Evolutionary conservation across 1,140 invertebrate genomes (phyloP).

Genomic region (Aphidius gifuensis): DNA sequence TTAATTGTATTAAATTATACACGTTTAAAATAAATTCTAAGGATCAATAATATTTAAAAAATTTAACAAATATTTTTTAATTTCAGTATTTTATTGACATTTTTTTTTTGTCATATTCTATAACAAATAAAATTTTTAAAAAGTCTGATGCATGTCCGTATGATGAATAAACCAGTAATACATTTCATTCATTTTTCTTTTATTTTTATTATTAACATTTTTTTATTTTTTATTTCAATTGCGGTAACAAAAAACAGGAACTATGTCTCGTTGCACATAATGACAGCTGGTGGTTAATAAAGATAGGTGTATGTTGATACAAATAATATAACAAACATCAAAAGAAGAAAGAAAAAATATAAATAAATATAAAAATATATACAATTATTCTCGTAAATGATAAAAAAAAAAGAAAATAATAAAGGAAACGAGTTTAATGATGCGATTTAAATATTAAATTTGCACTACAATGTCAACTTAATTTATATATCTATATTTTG

Average conservation of each 20-base stretch:
- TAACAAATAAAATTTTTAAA: not conserved
- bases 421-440: constrained; percentile 16
- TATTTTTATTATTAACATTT: not conserved
- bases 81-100: too few relatives aligned
- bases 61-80: too few relatives aligned
- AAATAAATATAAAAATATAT: constrained; percentile 17
- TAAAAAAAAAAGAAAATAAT: constrained; percentile 28
- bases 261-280: constrained; percentile 52
- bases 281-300: constrained; percentile 19
- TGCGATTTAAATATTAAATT: constrained; percentile 1
- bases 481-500: too few relatives aligned
- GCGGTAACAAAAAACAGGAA: constrained; percentile 53
- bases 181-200: too few relatives aligned
- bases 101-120: not conserved
- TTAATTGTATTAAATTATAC: too few relatives aligned
- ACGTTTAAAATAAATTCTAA: too few relatives aligned
- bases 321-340: constrained; percentile 25
- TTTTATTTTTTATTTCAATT: constrained; percentile 36
- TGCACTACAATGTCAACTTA: constrained; percentile 5
- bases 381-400: constrained; percentile 22
- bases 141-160: constrained; percentile 9
- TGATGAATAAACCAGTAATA: not conserved
- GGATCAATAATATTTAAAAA: too few relatives aligned
- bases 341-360: constrained; percentile 26
- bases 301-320: constrained; percentile 9